Base-by-base conservation (phyloP, 2,113 vertebrate genomes). In the Etia nguti region DNA sequence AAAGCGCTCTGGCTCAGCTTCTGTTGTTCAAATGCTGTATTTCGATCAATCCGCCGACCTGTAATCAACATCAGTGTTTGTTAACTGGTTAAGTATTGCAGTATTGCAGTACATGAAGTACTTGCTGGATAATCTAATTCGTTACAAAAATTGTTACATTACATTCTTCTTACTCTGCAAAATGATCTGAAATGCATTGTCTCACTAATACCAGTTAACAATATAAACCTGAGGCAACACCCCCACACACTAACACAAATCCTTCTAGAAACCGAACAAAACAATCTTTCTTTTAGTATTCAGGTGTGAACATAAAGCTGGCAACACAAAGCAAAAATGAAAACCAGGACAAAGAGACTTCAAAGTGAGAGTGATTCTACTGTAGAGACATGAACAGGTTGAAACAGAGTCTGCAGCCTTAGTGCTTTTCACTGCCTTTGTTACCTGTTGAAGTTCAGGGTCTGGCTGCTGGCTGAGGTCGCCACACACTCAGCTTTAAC, bases 111-210 rank as follows among this genome's bases (percentile, higher is more conserved):
- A 11, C 38, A 11, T 41, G 4, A 41, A 41, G 16, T 34, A 62
- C 9, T 62, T 5, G 15, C 26, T 1, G 1, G 26, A 31, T 16
- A 0, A 59, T 31, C 16, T 62, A 34, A 62, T 62, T 62, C 0
- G 1, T 34, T 62, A 34, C 29, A 62, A 9, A 34, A 34, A 10
- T 62, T 62, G 29, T 62, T 62, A 34, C 29, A 62, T 34, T 62
- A 62, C 29, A 34, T 34, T 62, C 16, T 34, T 62, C 59, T 62
- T 62, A 62, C 29, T 20, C 29, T 34, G 8, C 34, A 62, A 62
- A 62, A 2, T 62, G 10, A 34, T 6, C 59, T 20, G 59, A 34
- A 60, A 60, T 20, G 16, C 57, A 60, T 34, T 60, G 29, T 60
- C 57, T 18, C 29, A 34, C 16, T 20, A 60, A 34, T 59, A 59